Evolutionary conservation across 2,888 invertebrate genomes (phyloP).

Genomic region (Drosophila barbarae): DNA sequence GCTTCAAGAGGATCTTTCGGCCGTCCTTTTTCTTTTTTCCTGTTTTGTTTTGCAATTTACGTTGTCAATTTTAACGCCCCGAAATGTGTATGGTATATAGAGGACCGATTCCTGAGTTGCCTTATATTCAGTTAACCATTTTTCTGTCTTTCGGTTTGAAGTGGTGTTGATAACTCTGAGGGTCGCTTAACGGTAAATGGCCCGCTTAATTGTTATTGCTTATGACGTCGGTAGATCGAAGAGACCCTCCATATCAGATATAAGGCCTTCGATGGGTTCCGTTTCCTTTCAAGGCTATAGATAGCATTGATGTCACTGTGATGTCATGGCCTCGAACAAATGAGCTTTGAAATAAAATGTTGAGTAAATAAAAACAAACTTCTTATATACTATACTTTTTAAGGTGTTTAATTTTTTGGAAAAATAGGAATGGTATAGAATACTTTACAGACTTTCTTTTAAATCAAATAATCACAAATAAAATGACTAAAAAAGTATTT

Average conservation of each 20-base stretch:
- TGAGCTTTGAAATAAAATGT: neutral
- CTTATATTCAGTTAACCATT: constrained; percentile 8
- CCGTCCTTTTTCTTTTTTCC: neutral
- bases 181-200: constrained; percentile 27
- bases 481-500: neutral
- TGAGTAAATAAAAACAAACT: neutral
- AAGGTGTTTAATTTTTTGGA: neutral
- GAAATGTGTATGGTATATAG: constrained; percentile 40
- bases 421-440: too few species aligned
- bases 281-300: constrained; percentile 27
- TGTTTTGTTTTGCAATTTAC: constrained; percentile 63
- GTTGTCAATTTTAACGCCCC: constrained; percentile 74
- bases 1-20: constrained; percentile 13
- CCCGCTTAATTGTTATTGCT: constrained; percentile 61
- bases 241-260: constrained; percentile 11
- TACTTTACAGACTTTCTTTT: too few species aligned
- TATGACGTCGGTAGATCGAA: constrained; percentile 32
- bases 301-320: constrained; percentile 27
- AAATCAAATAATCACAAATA: neutral
- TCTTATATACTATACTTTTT: neutral
- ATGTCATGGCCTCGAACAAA: constrained; percentile 1
- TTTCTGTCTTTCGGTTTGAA: constrained; percentile 40
- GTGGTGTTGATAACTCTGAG: constrained; percentile 53
- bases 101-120: neutral
- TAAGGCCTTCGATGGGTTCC: constrained; percentile 15